Percentiles rank a stretch among this genome's conserved stretches.
Evolutionary conservation across 2,113 vertebrate genomes (phyloP).

Genomic region (Sturnus vulgaris): DNA sequence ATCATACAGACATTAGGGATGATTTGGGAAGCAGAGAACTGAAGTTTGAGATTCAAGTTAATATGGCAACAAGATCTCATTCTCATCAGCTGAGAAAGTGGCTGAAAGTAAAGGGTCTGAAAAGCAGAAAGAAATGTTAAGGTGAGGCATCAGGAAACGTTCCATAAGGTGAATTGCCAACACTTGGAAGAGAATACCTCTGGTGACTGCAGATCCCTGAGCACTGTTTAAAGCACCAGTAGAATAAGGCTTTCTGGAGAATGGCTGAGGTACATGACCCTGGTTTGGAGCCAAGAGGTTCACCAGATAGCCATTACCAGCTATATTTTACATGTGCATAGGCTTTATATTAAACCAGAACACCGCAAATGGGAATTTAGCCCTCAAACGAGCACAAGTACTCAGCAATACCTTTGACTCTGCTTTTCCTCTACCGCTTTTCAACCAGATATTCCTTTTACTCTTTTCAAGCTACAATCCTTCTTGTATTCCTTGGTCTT

Average conservation of each 20-base stretch:
- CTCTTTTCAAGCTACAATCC: background rate
- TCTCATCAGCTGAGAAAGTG: background rate
- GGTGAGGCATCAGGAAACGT: background rate
- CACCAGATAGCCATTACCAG: background rate
- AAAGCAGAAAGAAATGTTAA: background rate
- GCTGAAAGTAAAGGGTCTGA: background rate
- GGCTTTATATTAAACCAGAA: background rate
- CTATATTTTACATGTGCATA: background rate
- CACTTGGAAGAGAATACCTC: background rate
- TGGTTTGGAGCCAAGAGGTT: background rate
- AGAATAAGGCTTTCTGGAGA: background rate
- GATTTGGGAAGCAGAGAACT: background rate
- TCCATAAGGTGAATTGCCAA: background rate
- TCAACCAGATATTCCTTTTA: background rate
- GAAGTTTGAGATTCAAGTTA: background rate
- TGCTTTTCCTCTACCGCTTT: background rate
- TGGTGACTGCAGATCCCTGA: background rate
- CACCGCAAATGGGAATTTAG: background rate
- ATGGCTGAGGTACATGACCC: background rate
- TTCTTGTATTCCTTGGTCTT: background rate
- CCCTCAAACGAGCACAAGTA: background rate
- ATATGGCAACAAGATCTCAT: background rate
- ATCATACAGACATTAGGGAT: background rate
- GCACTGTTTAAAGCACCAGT: background rate
- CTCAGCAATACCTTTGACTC: background rate